Percentiles rank a stretch among this genome's conserved stretches.
Evolutionary conservation across 2,113 vertebrate genomes (phyloP).

Genomic region (Podilymbus podiceps): DNA sequence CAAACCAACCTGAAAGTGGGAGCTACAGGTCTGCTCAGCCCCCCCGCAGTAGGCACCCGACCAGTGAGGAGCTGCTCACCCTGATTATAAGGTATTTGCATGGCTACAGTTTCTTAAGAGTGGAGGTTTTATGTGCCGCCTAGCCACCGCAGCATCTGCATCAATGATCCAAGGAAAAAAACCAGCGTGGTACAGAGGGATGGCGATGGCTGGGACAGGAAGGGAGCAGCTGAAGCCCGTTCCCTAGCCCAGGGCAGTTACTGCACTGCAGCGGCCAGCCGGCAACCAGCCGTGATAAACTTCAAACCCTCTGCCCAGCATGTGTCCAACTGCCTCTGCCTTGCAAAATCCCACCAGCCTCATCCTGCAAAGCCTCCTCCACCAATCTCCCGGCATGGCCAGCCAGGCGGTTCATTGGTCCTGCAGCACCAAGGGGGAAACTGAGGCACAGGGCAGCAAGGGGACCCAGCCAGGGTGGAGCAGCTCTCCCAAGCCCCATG

Average conservation of each 20-base stretch:
- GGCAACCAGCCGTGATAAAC: background rate
- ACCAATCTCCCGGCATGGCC: accelerated
- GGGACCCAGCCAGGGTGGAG: background rate
- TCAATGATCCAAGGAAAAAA: background rate
- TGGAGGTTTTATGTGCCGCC: accelerated
- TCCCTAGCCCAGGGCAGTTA: background rate
- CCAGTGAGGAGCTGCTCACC: accelerated
- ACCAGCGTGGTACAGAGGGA: accelerated
- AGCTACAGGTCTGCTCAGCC: accelerated
- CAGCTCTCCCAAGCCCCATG: background rate
- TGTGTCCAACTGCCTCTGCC: background rate
- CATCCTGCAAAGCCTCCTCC: background rate
- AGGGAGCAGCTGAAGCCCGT: background rate
- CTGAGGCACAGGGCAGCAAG: accelerated
- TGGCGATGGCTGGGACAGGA: background rate
- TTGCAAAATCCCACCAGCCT: background rate
- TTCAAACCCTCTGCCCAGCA: background rate
- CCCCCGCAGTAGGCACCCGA: accelerated
- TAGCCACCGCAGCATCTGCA: background rate
- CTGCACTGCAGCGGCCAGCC: background rate
- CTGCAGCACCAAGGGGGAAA: background rate
- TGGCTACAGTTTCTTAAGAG: background rate
- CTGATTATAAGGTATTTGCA: background rate
- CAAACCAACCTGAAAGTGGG: accelerated
- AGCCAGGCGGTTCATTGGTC: too few species aligned